These are phyloP conservation scores for Heliconius aoede DNA, from an alignment of 2,888 invertebrate species.

Conservation along the genomic window DNA sequence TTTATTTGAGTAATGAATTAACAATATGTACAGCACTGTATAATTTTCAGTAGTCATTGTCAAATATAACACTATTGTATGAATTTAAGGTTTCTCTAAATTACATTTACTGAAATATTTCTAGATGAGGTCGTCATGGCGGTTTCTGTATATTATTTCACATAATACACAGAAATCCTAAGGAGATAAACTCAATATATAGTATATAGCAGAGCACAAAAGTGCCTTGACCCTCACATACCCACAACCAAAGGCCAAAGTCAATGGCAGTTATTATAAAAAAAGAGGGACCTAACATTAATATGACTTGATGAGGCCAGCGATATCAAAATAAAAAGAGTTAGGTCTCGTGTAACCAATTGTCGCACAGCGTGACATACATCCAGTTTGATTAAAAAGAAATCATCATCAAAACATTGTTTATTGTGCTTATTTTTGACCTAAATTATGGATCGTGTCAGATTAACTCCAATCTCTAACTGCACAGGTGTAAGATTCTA, in stretches of 20 bases:
- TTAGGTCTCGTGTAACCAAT: slow-evolving; percentile 23
- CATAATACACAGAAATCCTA: not conserved
- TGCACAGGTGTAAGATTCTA: slow-evolving; percentile 15
- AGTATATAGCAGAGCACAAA: not conserved
- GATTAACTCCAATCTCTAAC: slow-evolving; percentile 27
- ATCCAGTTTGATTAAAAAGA: slow-evolving; percentile 46
- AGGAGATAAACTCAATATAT: not conserved
- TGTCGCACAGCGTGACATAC: slow-evolving; percentile 35
- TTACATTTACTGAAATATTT: not conserved
- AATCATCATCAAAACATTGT: slow-evolving; percentile 47
- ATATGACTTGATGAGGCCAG: not conserved
- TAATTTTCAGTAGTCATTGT: not conserved
- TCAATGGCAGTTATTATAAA: slow-evolving; percentile 6
- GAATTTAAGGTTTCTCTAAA: not conserved
- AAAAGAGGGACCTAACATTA: not conserved
- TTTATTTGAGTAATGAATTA: slow-evolving; percentile 5
- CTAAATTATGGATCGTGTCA: slow-evolving; percentile 25
- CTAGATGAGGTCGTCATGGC: no score
- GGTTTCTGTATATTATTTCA: no score
- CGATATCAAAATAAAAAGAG: slow-evolving; percentile 1
- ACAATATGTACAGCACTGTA: not conserved
- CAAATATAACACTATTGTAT: not conserved
- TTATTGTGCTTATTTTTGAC: slow-evolving; percentile 31
- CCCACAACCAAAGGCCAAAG: slow-evolving; percentile 2
- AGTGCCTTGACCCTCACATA: slow-evolving; percentile 14